These are phyloP conservation scores for Ennomos erosarius DNA, from an alignment of 2,888 invertebrate genomes.

Conservation along the genomic window DNA sequence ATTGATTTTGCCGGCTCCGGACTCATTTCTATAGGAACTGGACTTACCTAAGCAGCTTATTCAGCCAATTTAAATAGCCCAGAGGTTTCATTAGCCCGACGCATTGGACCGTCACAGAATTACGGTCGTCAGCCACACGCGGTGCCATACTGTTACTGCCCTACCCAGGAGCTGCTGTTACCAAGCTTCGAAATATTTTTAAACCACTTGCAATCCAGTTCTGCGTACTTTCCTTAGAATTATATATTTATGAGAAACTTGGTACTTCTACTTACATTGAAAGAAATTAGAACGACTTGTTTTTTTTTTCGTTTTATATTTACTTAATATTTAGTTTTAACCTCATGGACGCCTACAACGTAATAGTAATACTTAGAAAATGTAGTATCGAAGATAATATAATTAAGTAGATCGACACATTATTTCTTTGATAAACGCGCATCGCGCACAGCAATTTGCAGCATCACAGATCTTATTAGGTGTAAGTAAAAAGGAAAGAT, in stretches of 20 bases:
- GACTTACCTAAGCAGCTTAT: conserved; percentile 38
- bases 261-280: too few species aligned
- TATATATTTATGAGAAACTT: too few species aligned
- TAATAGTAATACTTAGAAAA: too few species aligned
- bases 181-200: conserved; percentile 14
- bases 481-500: neutral
- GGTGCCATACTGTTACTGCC: conserved; percentile 39
- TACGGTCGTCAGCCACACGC: conserved; percentile 64
- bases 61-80: conserved; percentile 64
- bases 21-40: conserved; percentile 5
- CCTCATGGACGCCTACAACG: too few species aligned
- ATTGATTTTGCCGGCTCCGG: neutral
- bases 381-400: too few species aligned
- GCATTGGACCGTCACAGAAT: conserved; percentile 58
- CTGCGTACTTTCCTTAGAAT: neutral
- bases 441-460: neutral
- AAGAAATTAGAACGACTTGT: too few species aligned
- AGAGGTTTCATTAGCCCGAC: conserved; percentile 58
- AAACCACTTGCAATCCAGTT: conserved; percentile 4
- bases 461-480: neutral
- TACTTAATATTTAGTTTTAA: too few species aligned
- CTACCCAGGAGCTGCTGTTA: conserved; percentile 17
- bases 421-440: too few species aligned
- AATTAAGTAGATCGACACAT: too few species aligned
- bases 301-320: too few species aligned